Conservation (phyloP, 2,888 invertebrate genomes). For the Drosophila conformis region DNA sequence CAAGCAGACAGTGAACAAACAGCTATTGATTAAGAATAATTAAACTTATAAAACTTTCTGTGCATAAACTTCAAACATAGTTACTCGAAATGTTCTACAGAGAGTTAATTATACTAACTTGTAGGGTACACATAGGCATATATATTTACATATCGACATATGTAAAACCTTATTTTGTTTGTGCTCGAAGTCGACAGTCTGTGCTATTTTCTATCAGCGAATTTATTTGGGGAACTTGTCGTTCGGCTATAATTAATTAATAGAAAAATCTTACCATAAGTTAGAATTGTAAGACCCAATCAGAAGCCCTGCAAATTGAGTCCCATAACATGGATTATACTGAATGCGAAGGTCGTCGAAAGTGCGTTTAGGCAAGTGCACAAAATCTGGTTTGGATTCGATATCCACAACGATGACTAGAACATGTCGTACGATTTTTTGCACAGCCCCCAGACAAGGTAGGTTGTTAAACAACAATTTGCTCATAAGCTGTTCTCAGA, state of each 20-base stretch:
- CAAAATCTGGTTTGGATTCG: slow-evolving; percentile 27
- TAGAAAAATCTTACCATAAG: slow-evolving; percentile 15
- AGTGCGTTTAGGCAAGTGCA: slow-evolving; percentile 12
- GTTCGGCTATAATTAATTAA: slow-evolving; percentile 31
- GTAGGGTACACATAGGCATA: not conserved
- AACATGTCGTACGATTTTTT: slow-evolving; percentile 50
- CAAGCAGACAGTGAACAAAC: not conserved
- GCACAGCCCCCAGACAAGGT: slow-evolving; percentile 16
- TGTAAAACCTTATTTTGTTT: not conserved
- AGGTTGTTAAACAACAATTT: slow-evolving; percentile 44
- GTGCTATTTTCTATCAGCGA: not conserved
- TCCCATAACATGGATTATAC: slow-evolving; percentile 25
- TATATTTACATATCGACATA: not conserved
- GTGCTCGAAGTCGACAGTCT: slow-evolving; percentile 4
- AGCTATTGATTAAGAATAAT: not conserved
- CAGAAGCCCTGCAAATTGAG: slow-evolving; percentile 27
- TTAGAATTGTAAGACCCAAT: not conserved
- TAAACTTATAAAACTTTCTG: not conserved
- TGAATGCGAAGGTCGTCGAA: slow-evolving; percentile 25
- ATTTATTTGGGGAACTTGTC: not conserved
- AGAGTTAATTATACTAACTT: not conserved
- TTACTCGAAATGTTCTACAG: not conserved
- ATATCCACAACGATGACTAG: slow-evolving; percentile 15
- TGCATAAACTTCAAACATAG: not conserved
- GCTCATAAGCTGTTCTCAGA: slow-evolving; percentile 1